Conservation (phyloP, 2,113 vertebrate genomes). For the Polypterus bichir region DNA sequence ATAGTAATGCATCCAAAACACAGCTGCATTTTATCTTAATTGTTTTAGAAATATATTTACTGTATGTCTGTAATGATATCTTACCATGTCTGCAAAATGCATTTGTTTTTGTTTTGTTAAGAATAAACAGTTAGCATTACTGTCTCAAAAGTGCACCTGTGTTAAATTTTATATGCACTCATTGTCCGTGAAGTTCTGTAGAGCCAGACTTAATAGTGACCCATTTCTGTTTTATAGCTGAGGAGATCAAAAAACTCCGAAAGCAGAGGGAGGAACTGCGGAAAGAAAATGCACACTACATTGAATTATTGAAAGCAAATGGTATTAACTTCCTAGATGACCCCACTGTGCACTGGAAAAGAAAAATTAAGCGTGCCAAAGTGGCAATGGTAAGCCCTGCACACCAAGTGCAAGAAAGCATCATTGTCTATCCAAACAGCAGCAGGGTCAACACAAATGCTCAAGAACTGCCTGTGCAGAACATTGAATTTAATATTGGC, state of each 20-base stretch:
- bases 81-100: too few relatives aligned
- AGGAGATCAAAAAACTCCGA: conserved; percentile 83
- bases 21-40: too few relatives aligned
- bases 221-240: conserved; percentile 53
- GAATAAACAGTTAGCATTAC: too few relatives aligned
- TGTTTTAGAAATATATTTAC: too few relatives aligned
- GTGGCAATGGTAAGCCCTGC: conserved; percentile 75
- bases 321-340: conserved; percentile 88
- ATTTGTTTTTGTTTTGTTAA: too few relatives aligned
- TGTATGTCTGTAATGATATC: too few relatives aligned
- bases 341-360: conserved; percentile 93
- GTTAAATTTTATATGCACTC: too few relatives aligned
- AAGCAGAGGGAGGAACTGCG: conserved; percentile 79
- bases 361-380: conserved; percentile 72
- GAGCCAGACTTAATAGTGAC: too few relatives aligned
- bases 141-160: too few relatives aligned
- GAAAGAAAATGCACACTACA: conserved; percentile 83
- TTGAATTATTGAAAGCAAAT: conserved; percentile 87
- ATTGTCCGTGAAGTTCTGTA: too few relatives aligned
- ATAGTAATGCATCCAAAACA: too few relatives aligned
- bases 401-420: conserved; percentile 78
- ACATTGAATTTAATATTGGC: conserved; percentile 53
- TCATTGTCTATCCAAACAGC: conserved; percentile 80
- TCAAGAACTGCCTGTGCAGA: conserved; percentile 55
- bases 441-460: conserved; percentile 58